These are phyloP conservation scores for Meloidogyne hapla DNA, from an alignment of 1,140 invertebrate species.

Conservation along the genomic window DNA sequence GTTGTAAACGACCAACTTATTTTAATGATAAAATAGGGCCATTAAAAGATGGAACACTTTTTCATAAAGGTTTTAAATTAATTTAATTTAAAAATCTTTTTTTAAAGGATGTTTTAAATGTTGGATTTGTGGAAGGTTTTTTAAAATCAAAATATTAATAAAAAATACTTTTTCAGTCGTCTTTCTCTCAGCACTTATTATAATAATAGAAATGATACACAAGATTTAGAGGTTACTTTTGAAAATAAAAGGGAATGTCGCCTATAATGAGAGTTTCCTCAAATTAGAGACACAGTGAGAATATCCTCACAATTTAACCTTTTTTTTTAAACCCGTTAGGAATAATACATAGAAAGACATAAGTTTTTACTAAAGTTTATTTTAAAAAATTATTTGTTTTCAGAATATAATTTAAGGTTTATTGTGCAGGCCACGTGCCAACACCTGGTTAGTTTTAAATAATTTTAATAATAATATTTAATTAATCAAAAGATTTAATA, in stretches of 20 bases:
- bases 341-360: too few relatives aligned
- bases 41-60: constrained; percentile 61
- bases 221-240: constrained; percentile 58
- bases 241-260: neutral
- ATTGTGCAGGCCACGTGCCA: constrained; percentile 63
- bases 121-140: constrained; percentile 61
- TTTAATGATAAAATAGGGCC: constrained; percentile 64
- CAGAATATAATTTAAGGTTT: constrained; percentile 48
- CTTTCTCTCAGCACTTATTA: constrained; percentile 61
- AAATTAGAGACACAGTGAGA: too few relatives aligned
- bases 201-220: constrained; percentile 62
- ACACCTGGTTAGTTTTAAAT: constrained; percentile 44
- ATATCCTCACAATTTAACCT: too few relatives aligned
- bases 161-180: constrained; percentile 10
- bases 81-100: neutral
- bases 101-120: constrained; percentile 58
- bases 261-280: too few relatives aligned
- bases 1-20: constrained; percentile 63
- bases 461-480: neutral
- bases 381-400: neutral
- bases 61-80: constrained; percentile 52
- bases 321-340: too few relatives aligned
- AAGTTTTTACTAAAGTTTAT: neutral
- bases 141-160: too few relatives aligned
- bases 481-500: neutral